These are phyloP conservation scores for Caenorhabditis briggsae DNA, from an alignment of 1,140 invertebrate species.

Conservation along the genomic window DNA sequence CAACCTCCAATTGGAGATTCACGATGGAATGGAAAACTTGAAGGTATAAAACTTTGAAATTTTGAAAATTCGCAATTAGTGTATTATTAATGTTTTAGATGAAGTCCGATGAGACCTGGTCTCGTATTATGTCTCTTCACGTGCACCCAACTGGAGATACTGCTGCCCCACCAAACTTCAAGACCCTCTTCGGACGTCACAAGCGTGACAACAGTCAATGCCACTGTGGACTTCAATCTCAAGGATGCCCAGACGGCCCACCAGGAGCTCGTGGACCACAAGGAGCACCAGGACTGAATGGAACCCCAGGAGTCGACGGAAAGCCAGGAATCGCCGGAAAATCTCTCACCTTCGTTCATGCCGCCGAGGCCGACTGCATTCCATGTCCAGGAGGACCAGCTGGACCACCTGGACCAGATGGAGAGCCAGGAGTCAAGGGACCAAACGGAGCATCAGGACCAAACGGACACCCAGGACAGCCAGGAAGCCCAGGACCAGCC, in stretches of 20 bases:
- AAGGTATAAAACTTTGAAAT: background rate
- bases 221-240: conserved; percentile 36
- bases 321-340: conserved; percentile 40
- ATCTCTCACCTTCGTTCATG: background rate
- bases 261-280: conserved; percentile 56
- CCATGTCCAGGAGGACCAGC: conserved; percentile 54
- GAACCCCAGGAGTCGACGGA: conserved; percentile 43
- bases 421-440: conserved; percentile 54
- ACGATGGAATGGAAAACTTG: conserved; percentile 1
- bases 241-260: conserved; percentile 60
- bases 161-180: conserved; percentile 47
- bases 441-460: conserved; percentile 60
- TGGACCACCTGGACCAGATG: conserved; percentile 60
- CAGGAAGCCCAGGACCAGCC: conserved; percentile 53
- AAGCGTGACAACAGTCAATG: conserved; percentile 48
- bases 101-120: conserved; percentile 47
- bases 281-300: conserved; percentile 39
- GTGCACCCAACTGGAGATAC: conserved; percentile 43
- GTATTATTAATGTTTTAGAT: background rate
- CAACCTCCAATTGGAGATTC: conserved; percentile 13
- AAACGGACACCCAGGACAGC: conserved; percentile 59
- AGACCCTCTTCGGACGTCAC: conserved; percentile 53
- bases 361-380: conserved; percentile 24
- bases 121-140: conserved; percentile 41
- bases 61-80: too few relatives aligned